Conservation (phyloP, 2,113 vertebrate species). For the Glaucidium brasilianum region DNA sequence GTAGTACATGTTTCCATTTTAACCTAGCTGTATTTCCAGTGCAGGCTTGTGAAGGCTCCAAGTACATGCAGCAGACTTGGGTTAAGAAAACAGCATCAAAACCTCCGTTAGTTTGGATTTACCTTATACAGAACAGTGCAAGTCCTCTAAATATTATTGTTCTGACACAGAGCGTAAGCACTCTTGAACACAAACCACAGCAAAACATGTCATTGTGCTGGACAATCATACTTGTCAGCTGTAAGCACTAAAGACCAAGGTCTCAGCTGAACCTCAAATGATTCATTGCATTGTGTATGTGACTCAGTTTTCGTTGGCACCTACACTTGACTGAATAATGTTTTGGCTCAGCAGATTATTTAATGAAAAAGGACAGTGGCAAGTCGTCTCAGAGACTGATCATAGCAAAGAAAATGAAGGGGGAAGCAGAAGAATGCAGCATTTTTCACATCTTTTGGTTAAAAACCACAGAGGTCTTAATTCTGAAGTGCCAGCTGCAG, state of each 20-base stretch:
- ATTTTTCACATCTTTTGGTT: neutral
- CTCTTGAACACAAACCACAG: neutral
- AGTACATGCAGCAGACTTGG: neutral
- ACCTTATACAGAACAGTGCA: neutral
- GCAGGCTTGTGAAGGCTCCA: neutral
- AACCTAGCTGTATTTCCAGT: neutral
- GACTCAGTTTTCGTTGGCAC: neutral
- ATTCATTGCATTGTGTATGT: neutral
- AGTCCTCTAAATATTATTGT: neutral
- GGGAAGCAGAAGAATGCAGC: neutral
- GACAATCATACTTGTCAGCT: neutral
- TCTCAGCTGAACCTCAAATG: neutral
- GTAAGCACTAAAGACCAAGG: neutral
- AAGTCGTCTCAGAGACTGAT: neutral
- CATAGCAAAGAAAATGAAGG: neutral
- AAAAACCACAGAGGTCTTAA: neutral
- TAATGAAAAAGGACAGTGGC: neutral
- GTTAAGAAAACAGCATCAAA: neutral
- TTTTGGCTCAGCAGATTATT: neutral
- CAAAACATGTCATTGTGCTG: neutral
- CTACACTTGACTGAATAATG: neutral
- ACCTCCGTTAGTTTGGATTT: neutral
- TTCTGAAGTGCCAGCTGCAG: neutral
- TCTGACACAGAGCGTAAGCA: neutral
- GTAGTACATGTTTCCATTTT: neutral